Evolutionary conservation across 1,140 invertebrate species (phyloP).

Genomic region (Pissodes strobi): DNA sequence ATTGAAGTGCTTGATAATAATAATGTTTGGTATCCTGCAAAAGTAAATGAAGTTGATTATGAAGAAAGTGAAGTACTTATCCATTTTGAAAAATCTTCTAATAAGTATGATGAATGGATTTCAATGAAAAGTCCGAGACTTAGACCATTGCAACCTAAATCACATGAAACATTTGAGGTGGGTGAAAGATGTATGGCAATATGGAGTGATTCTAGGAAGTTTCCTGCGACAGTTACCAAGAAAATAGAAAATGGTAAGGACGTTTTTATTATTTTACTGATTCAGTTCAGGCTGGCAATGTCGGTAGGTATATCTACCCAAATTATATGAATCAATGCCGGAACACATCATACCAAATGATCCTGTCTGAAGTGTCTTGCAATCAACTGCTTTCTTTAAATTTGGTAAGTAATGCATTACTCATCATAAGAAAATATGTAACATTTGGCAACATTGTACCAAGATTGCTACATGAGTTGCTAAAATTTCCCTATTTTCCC

Average conservation of each 20-base stretch:
- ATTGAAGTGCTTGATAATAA: slow-evolving; percentile 75
- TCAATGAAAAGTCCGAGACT: slow-evolving; percentile 79
- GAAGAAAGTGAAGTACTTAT: slow-evolving; percentile 84
- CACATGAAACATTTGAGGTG: slow-evolving; percentile 62
- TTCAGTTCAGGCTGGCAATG: too few relatives aligned
- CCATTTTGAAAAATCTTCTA: slow-evolving; percentile 82
- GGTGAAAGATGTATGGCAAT: slow-evolving; percentile 83
- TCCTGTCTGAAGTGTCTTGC: too few relatives aligned
- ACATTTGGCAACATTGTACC: too few relatives aligned
- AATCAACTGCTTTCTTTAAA: too few relatives aligned
- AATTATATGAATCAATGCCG: too few relatives aligned
- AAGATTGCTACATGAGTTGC: too few relatives aligned
- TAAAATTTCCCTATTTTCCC: too few relatives aligned
- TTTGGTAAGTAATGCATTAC: too few relatives aligned
- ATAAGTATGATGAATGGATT: slow-evolving; percentile 89
- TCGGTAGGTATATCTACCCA: too few relatives aligned
- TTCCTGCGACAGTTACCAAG: slow-evolving; percentile 76
- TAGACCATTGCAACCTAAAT: slow-evolving; percentile 62
- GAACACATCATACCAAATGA: too few relatives aligned
- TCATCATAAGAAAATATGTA: too few relatives aligned
- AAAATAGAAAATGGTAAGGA: slow-evolving; percentile 74
- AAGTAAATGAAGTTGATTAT: slow-evolving; percentile 84
- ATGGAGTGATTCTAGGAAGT: slow-evolving; percentile 83
- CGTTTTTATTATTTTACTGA: too few relatives aligned
- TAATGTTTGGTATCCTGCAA: slow-evolving; percentile 76